These are phyloP conservation scores for Lutjanus campechanus DNA, from an alignment of 2,797 vertebrate genomes.

Conservation along the genomic window DNA sequence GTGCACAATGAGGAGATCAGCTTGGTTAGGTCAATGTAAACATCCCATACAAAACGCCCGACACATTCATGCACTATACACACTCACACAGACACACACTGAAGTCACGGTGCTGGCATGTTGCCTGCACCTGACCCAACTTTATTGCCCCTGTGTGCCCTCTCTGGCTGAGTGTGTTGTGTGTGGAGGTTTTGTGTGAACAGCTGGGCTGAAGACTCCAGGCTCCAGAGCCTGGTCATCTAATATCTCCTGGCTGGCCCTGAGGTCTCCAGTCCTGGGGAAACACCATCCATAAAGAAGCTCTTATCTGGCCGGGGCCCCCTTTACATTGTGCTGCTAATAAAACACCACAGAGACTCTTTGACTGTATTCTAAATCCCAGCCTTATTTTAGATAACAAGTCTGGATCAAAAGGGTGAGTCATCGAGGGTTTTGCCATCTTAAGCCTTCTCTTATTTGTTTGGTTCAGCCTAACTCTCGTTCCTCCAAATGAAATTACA, in stretches of 20 bases:
- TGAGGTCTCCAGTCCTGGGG: constrained; percentile 70
- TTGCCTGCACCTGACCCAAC: constrained; percentile 78
- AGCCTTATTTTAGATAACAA: constrained; percentile 63
- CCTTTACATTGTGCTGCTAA: constrained; percentile 74
- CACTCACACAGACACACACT: constrained; percentile 41
- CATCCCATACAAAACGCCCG: constrained; percentile 54
- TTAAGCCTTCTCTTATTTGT: constrained; percentile 51
- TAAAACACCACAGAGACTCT: constrained; percentile 76
- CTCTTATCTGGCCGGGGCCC: constrained; percentile 76
- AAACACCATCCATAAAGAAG: constrained; percentile 78
- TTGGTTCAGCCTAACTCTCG: constrained; percentile 31
- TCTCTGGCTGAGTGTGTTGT: constrained; percentile 61
- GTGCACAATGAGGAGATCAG: constrained; percentile 56
- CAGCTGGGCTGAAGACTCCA: constrained; percentile 79
- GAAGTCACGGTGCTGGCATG: constrained; percentile 71
- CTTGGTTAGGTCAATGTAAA: constrained; percentile 64
- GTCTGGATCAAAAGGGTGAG: constrained; percentile 61
- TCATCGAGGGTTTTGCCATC: constrained; percentile 30
- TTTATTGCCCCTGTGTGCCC: constrained; percentile 80
- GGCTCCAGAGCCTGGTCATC: constrained; percentile 73
- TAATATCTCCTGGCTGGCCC: constrained; percentile 79
- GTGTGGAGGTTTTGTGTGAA: constrained; percentile 83
- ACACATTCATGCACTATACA: constrained; percentile 29
- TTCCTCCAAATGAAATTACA: constrained; percentile 58
- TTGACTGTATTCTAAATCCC: constrained; percentile 68